Evolutionary conservation across 2,113 vertebrate species (phyloP).

Genomic region (Oreochromis tanganicae): DNA sequence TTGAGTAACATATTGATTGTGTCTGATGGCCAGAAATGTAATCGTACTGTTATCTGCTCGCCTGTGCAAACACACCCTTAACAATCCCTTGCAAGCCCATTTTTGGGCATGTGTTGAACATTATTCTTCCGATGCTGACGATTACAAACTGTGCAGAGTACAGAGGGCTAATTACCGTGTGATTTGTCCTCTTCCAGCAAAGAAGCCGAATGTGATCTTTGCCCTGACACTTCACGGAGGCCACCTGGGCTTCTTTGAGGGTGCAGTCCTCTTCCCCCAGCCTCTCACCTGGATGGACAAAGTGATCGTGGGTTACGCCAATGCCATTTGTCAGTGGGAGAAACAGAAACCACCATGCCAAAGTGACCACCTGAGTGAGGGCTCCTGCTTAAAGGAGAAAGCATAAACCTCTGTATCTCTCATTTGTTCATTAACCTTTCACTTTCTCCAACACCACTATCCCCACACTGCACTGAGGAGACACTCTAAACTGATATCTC

Average conservation of each 20-base stretch:
- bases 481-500: slow-evolving; percentile 35
- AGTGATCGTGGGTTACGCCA: slow-evolving; percentile 90
- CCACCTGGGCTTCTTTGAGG: slow-evolving; percentile 98
- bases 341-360: slow-evolving; percentile 88
- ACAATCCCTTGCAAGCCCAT: neutral
- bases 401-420: slow-evolving; percentile 30
- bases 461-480: slow-evolving; percentile 41
- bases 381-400: slow-evolving; percentile 57
- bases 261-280: slow-evolving; percentile 91
- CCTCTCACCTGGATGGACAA: slow-evolving; percentile 99
- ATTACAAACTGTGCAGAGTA: neutral
- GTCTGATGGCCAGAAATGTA: neutral
- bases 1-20: neutral
- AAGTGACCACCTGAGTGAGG: slow-evolving; percentile 59
- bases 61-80: neutral
- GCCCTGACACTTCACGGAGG: slow-evolving; percentile 92
- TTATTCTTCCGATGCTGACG: neutral
- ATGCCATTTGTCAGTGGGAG: slow-evolving; percentile 95
- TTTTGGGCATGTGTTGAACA: neutral
- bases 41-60: slow-evolving; percentile 9
- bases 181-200: slow-evolving; percentile 70
- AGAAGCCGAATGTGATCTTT: slow-evolving; percentile 91
- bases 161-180: neutral
- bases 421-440: neutral
- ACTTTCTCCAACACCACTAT: neutral